Evolutionary conservation across 2,113 vertebrate genomes (phyloP).

Genomic region (Stomatorhinus ivindoensis): DNA sequence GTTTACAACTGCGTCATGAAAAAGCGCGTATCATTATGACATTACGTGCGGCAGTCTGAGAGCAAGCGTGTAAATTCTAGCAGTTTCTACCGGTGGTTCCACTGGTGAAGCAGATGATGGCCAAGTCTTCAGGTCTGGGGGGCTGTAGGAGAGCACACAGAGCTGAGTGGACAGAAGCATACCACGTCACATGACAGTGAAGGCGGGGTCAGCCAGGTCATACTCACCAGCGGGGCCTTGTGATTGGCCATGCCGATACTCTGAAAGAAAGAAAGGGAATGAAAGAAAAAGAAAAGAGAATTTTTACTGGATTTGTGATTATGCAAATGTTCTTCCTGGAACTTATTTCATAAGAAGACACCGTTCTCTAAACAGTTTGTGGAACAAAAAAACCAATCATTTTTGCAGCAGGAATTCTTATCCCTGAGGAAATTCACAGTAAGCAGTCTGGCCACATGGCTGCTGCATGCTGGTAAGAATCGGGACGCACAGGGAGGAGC

Average conservation of each 20-base stretch:
- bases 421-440: neutral
- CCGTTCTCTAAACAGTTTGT: neutral
- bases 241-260: slow-evolving; percentile 68
- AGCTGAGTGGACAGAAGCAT: neutral
- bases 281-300: slow-evolving; percentile 17
- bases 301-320: neutral
- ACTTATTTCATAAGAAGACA: neutral
- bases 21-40: neutral
- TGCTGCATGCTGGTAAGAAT: neutral
- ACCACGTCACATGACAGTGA: neutral
- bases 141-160: slow-evolving; percentile 48
- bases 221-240: slow-evolving; percentile 67
- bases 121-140: slow-evolving; percentile 58
- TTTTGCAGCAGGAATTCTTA: neutral
- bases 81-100: slow-evolving; percentile 64
- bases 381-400: neutral
- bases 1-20: neutral
- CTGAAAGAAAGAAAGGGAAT: slow-evolving; percentile 53
- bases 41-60: neutral
- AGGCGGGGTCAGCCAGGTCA: neutral
- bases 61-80: neutral
- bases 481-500: neutral
- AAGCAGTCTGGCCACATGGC: neutral
- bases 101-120: slow-evolving; percentile 69
- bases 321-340: neutral